Base-by-base conservation (phyloP, 92 coral and sea anemone genomes). In the Palythoa grandiflora region DNA sequence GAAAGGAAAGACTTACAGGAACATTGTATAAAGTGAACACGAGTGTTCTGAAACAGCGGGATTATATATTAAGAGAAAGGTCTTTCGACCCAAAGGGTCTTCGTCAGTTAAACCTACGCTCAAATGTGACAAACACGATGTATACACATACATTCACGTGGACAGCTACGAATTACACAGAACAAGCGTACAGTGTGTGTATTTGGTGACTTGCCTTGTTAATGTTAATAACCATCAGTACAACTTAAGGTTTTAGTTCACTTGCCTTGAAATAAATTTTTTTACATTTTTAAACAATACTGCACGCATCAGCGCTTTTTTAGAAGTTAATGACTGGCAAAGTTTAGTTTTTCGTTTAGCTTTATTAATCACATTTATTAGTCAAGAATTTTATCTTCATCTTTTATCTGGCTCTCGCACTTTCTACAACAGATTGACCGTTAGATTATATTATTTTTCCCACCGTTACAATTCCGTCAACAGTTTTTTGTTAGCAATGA, bases 151-250 rank as follows among this genome's bases (percentile, higher is more conserved):
- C 44, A 53, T 3, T 14, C 20, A 65, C 85, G 7, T 44, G 9
- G 20, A 20, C 54, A 17, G 15, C 37, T 38, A 81, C 12, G 48
- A 60, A 35, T 51, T 1, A 19, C 40, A 68, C 75, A 80, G 61
- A 28, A 80, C 38, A 68, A 66, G 75, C 16, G 86, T 65, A 81
- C 73, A 68, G 86, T 81, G 86, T 68, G 39, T 81, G 86, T 51
- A 81, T 47, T 68, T 81, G 63, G 66, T 35, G n/a, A 20, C 39
- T 16, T 81, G 14, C 2, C 35, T 78, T 17, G 19, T 13, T 76
- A 13, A 50, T 35, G 17, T 68, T 2, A 19, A 8, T 3, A 7
- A 17, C 70, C 4, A 37, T 63, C 50, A n/a, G 70, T 63, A 63
- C 1, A 35, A 20, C 10, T 70, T 20, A 1, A 3, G 9, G 44